Evolutionary conservation across 2,888 invertebrate genomes (phyloP).

Genomic region (Mythimna loreyi): DNA sequence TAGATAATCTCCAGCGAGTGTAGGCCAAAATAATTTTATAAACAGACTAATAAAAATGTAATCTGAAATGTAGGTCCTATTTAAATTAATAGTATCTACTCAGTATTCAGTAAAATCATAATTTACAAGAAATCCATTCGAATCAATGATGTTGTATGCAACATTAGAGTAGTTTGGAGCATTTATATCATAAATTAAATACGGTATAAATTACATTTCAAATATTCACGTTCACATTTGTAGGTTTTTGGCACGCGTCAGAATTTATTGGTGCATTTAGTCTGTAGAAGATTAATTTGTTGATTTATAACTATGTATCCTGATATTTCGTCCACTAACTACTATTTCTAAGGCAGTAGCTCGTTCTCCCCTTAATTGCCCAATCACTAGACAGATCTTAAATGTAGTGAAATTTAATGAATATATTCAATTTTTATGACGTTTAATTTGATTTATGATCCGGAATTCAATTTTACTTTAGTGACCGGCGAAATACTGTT

Average conservation of each 20-base stretch:
- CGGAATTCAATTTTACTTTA: slow-evolving; percentile 24
- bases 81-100: background rate
- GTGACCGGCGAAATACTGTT: background rate
- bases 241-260: slow-evolving; percentile 48
- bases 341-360: slow-evolving; percentile 44
- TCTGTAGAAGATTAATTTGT: slow-evolving; percentile 36
- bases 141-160: slow-evolving; percentile 10
- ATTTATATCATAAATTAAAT: slow-evolving; percentile 15
- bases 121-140: slow-evolving; percentile 18
- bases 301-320: slow-evolving; percentile 39
- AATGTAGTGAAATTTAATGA: slow-evolving; percentile 12
- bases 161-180: slow-evolving; percentile 4
- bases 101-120: slow-evolving; percentile 9
- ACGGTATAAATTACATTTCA: slow-evolving; percentile 19
- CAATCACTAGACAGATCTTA: slow-evolving; percentile 60
- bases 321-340: slow-evolving; percentile 26
- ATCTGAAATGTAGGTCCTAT: background rate
- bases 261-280: slow-evolving; percentile 33
- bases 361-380: slow-evolving; percentile 58
- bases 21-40: background rate
- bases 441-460: slow-evolving; percentile 57
- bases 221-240: slow-evolving; percentile 29
- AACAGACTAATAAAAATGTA: background rate
- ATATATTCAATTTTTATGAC: slow-evolving; percentile 57
- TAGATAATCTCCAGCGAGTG: background rate